Base-by-base conservation (phyloP, 2,888 invertebrate species). In the Cynaeus angustus region DNA sequence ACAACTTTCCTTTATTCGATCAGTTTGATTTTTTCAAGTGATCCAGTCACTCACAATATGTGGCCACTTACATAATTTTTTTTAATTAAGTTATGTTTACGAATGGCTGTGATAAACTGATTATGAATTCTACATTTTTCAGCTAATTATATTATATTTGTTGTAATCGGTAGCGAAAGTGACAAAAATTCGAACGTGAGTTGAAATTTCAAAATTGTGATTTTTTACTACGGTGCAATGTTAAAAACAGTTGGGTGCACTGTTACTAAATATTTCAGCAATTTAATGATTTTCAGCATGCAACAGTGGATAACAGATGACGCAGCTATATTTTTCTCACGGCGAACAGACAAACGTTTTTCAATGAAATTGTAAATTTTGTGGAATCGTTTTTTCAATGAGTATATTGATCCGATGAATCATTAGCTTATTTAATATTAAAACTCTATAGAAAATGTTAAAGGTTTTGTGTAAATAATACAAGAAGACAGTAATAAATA, bases 251-350 rank as follows among this genome's bases (percentile, higher is more conserved):
- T 26, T 12, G 28, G 12, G 14, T 56, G 56, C 56, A 56, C 7
- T 37, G 16, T 38, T 16, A 50, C 26, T 53, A 43, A 58, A 59
- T 59, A 46, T 59, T 59, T 59, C 59, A 59, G 45, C 33, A 59
- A 45, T 33, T 45, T 59, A 46, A 59, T 59, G 43, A 28, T 10
- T 59, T 59, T 59, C 59, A 45, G 45, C 46, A 46, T 46, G 59
- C 46, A 59, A 56, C 41, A 56, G 12, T 56, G 4, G 7, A 53
- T n/a, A 16, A 41, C 56, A 56, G 41, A 10, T 56, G 56, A 56
- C 56, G 13, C 14, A 7, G 41, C 41, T 7, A 7, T 56, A 56
- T 41, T 56, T 56, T 56, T 56, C 56, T 56, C 56, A 56, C 56
- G 56, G 26, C 26, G 12, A 12, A 26, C 13, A 10, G 56, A 43